Evolutionary conservation across 2,888 invertebrate genomes (phyloP).

Genomic region (Drosophila pseudotalamancana): DNA sequence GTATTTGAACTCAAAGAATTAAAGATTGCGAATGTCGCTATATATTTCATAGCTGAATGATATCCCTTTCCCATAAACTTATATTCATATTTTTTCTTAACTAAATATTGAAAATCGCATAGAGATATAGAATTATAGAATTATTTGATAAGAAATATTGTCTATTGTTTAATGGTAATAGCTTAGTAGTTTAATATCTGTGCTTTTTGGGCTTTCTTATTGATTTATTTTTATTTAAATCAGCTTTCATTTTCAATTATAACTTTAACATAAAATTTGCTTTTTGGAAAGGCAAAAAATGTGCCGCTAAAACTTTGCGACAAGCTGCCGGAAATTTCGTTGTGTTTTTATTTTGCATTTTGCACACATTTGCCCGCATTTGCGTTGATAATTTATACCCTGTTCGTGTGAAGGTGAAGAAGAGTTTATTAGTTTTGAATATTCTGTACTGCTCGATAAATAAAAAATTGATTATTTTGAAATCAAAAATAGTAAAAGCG

Average conservation of each 20-base stretch:
- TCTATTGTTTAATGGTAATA: not conserved
- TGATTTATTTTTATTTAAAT: not conserved
- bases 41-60: too few species aligned
- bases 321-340: not conserved
- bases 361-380: conserved; percentile 6
- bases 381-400: conserved; percentile 9
- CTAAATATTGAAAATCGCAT: too few species aligned
- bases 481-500: too few species aligned
- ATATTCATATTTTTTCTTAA: too few species aligned
- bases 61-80: too few species aligned
- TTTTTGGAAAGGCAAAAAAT: not conserved
- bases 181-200: not conserved
- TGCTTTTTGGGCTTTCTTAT: not conserved
- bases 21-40: too few species aligned
- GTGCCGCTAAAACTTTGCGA: not conserved
- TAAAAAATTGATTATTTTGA: too few species aligned
- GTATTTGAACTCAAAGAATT: too few species aligned
- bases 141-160: too few species aligned
- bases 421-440: not conserved
- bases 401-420: not conserved
- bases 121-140: too few species aligned
- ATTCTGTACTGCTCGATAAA: too few species aligned
- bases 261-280: not conserved
- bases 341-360: not conserved
- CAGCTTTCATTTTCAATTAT: not conserved